Evolutionary conservation across 2,797 vertebrate species (phyloP).

Genomic region (Coregonus sp.): DNA sequence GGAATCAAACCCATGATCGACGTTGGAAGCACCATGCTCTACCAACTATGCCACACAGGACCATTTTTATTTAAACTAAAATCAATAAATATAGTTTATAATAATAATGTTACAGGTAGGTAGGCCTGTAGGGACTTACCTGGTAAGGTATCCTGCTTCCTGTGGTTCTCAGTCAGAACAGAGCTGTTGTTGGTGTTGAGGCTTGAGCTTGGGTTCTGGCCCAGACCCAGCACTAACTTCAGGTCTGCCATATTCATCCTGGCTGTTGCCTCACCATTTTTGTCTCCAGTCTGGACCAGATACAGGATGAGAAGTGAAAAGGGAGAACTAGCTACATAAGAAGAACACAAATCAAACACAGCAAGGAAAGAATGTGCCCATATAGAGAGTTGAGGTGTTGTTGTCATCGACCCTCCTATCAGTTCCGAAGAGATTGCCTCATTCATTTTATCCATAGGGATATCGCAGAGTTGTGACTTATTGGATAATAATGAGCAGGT

Average conservation of each 20-base stretch:
- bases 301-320: constrained; percentile 10
- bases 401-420: too few species aligned
- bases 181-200: constrained; percentile 79
- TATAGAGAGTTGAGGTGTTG: not conserved
- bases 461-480: not conserved
- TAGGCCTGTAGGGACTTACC: constrained; percentile 60
- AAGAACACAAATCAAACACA: not conserved
- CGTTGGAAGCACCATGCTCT: too few species aligned
- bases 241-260: constrained; percentile 94
- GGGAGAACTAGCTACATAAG: not conserved
- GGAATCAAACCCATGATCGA: too few species aligned
- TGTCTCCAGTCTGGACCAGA: constrained; percentile 86
- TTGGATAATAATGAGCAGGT: not conserved
- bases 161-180: constrained; percentile 69
- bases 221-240: constrained; percentile 88
- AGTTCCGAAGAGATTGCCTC: too few species aligned
- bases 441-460: too few species aligned
- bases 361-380: not conserved
- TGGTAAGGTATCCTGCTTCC: constrained; percentile 63
- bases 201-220: constrained; percentile 60
- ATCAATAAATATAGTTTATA: not conserved
- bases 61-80: too few species aligned
- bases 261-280: constrained; percentile 88
- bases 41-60: too few species aligned
- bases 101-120: not conserved